Percentiles rank a stretch among this genome's conserved stretches.
Conservation (phyloP, 2,797 vertebrate genomes). For the Microtus obscurus region DNA sequence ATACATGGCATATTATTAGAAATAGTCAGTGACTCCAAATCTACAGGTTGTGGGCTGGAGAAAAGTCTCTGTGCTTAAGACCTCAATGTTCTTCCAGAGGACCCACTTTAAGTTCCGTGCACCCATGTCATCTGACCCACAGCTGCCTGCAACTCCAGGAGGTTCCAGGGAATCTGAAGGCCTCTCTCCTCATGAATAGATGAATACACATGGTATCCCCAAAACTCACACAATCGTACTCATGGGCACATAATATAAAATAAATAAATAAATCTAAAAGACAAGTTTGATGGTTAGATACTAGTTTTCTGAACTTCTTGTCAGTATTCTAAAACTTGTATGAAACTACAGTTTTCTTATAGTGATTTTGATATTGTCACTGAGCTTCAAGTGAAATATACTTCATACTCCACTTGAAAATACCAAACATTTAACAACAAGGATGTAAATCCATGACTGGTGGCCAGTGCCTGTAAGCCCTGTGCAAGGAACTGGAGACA, state of each 20-base stretch:
- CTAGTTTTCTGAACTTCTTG: neutral
- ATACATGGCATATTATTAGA: neutral
- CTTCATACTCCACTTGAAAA: neutral
- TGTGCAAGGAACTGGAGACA: neutral
- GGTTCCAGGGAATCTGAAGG: neutral
- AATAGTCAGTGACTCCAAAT: neutral
- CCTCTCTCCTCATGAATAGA: neutral
- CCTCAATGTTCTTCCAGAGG: too few relatives aligned
- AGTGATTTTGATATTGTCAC: neutral
- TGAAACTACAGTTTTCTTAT: neutral
- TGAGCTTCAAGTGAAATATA: neutral
- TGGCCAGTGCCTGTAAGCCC: neutral
- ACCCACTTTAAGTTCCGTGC: neutral
- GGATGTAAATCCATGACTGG: neutral
- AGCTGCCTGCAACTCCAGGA: neutral
- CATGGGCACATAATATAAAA: neutral
- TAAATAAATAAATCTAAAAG: neutral
- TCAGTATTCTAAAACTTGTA: neutral
- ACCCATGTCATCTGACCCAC: neutral
- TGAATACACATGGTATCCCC: too few relatives aligned
- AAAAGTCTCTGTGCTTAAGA: neutral
- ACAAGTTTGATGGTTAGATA: neutral
- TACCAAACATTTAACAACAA: neutral
- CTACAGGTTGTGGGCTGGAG: too few relatives aligned
- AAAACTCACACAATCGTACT: neutral